Base-by-base conservation (phyloP, 2,888 invertebrate genomes). In the Drosophila conformis region DNA sequence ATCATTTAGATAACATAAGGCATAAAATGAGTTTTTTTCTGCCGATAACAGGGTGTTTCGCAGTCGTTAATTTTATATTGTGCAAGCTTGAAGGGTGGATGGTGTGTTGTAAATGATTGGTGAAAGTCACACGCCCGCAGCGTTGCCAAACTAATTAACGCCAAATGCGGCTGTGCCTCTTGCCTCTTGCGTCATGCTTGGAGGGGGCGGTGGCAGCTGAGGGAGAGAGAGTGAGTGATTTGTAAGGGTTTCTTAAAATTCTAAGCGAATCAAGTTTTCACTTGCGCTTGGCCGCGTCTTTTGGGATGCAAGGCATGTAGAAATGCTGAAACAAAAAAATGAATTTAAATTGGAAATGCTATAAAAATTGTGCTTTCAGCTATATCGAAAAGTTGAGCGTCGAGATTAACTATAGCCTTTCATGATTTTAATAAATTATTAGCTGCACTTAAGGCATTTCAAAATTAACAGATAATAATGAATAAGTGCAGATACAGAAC, bases 121-220 rank as follows among this genome's bases (percentile, higher is more conserved):
- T 63, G 72, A 73, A 80, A 86, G 80, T 83, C 78, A 73, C 75
- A 80, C 69, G 86, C 86, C 88, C 78, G 77, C 83, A 87, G 87
- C 85, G 75, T 73, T 80, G 61, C 82, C 80, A 87, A 87, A 87
- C 86, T 87, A 87, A 87, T 87, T 87, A 87, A 83, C 88, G 86
- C 86, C 88, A 76, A 87, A 76, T 83, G 87, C 80, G 83, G 60
- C 46, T 53, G 60, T 63, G 79, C 76, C 58, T 53, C 71, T 40
- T 61, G 49, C 48, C 62, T 31, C 49, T 51, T 25, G 33, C 49
- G 57, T 52, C 29, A 56, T 29, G 33, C 15, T 46, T 25, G 46
- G 4, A 8, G 25, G 25, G 35, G 25, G n/a, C 29, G n/a, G 8
- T 6, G 29, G 40, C 48, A 21, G 11, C 21, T 10, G 8, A n/a